phyloP scores from a whole-genome alignment of 2,113 vertebrate genomes.

The Triplophysa siluroides region DNA sequence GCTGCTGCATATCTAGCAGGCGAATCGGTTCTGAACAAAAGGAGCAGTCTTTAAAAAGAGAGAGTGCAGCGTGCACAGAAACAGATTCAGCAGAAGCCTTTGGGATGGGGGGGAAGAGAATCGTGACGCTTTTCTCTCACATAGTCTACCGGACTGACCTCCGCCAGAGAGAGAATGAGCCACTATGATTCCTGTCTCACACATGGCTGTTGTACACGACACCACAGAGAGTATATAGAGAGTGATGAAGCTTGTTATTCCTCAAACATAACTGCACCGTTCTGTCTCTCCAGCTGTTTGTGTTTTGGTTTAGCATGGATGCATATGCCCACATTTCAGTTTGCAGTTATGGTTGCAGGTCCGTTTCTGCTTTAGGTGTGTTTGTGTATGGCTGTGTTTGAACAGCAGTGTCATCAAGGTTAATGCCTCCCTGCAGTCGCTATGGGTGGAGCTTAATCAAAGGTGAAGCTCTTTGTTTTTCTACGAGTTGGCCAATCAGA shows the following conservation, averaged over 20 bases:
- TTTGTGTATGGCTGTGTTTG: conserved; percentile 22
- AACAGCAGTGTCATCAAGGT: conserved; percentile 8
- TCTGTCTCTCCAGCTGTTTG: not conserved
- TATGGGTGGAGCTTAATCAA: conserved; percentile 19
- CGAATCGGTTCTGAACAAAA: conserved; percentile 68
- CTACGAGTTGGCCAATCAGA: conserved; percentile 37
- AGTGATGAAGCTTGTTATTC: not conserved
- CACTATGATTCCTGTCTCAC: not conserved
- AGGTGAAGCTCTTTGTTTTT: conserved; percentile 29
- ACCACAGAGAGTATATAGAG: not conserved
- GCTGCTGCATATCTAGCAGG: conserved; percentile 61
- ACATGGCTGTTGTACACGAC: not conserved
- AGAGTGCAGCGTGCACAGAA: conserved; percentile 61
- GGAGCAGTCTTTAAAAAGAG: conserved; percentile 66
- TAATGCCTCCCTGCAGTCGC: conserved; percentile 7
- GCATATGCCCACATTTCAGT: not conserved
- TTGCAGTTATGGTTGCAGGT: not conserved
- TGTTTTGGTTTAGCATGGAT: not conserved
- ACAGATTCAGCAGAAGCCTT: conserved; percentile 38
- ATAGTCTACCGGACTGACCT: conserved; percentile 30
- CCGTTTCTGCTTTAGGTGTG: conserved; percentile 29
- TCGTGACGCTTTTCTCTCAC: conserved; percentile 19
- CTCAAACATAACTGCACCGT: not conserved
- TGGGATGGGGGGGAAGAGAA: conserved; percentile 30
- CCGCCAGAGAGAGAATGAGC: not conserved